These are phyloP conservation scores for Cladopsammia gracilis DNA, from an alignment of 64 coral and sea anemone species.

Conservation along the genomic window DNA sequence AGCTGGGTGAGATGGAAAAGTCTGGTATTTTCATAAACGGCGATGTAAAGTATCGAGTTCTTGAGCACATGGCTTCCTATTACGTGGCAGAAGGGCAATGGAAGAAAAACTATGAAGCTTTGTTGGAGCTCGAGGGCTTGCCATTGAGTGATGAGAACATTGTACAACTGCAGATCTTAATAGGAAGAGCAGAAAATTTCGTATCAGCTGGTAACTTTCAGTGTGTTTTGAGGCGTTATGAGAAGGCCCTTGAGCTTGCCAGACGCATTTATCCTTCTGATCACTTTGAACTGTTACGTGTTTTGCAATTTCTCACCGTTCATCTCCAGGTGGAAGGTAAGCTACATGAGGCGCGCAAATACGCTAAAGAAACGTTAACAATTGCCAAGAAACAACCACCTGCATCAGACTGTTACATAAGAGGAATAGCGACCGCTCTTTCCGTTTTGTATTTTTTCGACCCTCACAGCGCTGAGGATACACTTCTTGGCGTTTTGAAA, in stretches of 20 bases:
- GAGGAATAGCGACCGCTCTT: too few relatives aligned
- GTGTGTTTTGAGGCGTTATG: not conserved
- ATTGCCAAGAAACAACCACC: too few relatives aligned
- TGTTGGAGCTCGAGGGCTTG: not conserved
- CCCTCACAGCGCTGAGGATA: too few relatives aligned
- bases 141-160: not conserved
- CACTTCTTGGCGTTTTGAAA: too few relatives aligned
- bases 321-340: not conserved
- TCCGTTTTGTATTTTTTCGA: too few relatives aligned
- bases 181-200: conserved; percentile 7
- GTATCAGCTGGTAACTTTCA: too few relatives aligned
- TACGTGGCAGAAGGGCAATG: not conserved
- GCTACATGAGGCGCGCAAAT: not conserved
- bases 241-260: not conserved
- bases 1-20: not conserved
- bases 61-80: not conserved
- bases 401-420: too few relatives aligned
- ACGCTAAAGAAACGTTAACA: too few relatives aligned
- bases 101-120: not conserved
- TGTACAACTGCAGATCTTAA: not conserved
- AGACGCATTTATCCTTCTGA: not conserved
- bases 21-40: not conserved
- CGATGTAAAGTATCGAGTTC: not conserved
- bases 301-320: not conserved
- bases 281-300: not conserved